Base-by-base conservation (phyloP, 2,797 vertebrate genomes). In the Tragopan temminckii region DNA sequence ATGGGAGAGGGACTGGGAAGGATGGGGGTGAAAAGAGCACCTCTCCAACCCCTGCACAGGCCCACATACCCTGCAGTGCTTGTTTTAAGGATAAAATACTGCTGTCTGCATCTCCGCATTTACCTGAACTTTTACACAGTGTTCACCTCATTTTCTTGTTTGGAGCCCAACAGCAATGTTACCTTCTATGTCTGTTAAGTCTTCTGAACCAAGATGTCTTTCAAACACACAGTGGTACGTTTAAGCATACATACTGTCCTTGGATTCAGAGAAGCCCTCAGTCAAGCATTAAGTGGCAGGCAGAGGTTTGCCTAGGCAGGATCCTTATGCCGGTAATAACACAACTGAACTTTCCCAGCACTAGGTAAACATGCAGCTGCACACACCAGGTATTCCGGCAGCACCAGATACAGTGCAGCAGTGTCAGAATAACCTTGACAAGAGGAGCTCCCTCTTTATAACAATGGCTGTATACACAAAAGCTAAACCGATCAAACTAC, bases 61-160 rank as follows among this genome's bases (percentile, higher is more conserved):
- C 61, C 66, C 48, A 58, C 3, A 38, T 38, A 17, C 50, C 87
- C 62, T 64, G n/a, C 36, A 80, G 50, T 16, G n/a, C 13, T 67
- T 79, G n/a, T 50, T 88, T 61, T 70, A 50, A 90, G 85, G 45
- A 58, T 2, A 1, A 93, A 66, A 63, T 19, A 64, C 0, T 63
- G 24, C 11, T 45, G 74, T 64, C 53, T 66, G 33, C 45, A 68
- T 12, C 52, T 86, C 46, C 9, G 3, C 52, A 77, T 77, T 89
- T 93, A 85, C 86, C 42, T 63, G 52, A 66, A 42, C 24, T 63
- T 55, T 55, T 78, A 38, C 61, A 75, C 42, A 52, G 20, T 24
- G 89, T 92, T 53, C 66, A 94, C 84, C 94, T 92, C 90, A 95
- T 95, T 95, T 92, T 94, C 79, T 83, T 46, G 25, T 33, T 59